Percentiles rank a stretch among this genome's conserved stretches.
Evolutionary conservation across 2,797 vertebrate genomes (phyloP).

Genomic region (Microctenopoma steveboyesi): DNA sequence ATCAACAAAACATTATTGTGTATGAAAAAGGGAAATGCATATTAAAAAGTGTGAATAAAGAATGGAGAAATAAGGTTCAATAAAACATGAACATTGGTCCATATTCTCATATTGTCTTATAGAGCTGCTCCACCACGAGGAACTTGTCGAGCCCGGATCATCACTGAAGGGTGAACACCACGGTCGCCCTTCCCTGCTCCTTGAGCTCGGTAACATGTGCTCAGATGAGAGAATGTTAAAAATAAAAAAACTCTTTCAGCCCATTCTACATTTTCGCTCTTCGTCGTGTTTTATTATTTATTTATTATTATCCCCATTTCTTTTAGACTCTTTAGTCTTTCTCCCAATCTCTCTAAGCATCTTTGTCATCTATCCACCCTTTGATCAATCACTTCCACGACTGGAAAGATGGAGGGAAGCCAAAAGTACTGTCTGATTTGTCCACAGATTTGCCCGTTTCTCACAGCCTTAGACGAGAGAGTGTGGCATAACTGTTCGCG

Average conservation of each 20-base stretch:
- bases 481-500: conserved; percentile 19
- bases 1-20: conserved; percentile 49
- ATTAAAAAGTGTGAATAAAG: conserved; percentile 59
- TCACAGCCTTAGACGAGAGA: conserved; percentile 25
- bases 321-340: conserved; percentile 46
- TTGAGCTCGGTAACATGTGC: conserved; percentile 71
- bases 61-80: conserved; percentile 77
- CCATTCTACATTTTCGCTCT: conserved; percentile 16
- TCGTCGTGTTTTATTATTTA: background rate
- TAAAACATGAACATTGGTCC: conserved; percentile 77
- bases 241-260: conserved; percentile 51
- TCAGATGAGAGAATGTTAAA: conserved; percentile 71
- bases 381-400: conserved; percentile 35
- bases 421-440: conserved; percentile 19
- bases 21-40: conserved; percentile 64
- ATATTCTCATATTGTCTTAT: conserved; percentile 76
- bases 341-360: conserved; percentile 24
- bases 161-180: conserved; percentile 64
- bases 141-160: conserved; percentile 72
- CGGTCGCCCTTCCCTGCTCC: conserved; percentile 66
- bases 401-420: conserved; percentile 54
- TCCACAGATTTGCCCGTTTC: conserved; percentile 31
- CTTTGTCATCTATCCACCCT: conserved; percentile 14
- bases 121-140: conserved; percentile 57
- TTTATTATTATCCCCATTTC: background rate